Base-by-base conservation (phyloP, 1,140 invertebrate species). In the Bombus superbus region DNA sequence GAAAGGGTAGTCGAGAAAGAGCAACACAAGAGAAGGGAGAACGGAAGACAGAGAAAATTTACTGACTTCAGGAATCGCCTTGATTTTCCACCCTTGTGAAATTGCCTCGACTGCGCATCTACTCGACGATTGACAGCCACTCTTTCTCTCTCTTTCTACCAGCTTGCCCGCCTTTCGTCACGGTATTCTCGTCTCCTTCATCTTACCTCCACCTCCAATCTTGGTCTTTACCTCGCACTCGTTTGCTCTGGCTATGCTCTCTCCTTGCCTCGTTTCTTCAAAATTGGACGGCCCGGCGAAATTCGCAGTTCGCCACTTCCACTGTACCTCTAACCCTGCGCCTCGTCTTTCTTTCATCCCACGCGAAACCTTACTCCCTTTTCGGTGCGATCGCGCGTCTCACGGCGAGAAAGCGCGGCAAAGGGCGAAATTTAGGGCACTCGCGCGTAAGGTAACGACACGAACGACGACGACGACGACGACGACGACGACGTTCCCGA, bases 41-140 rank as follows among this genome's bases (percentile, higher is more conserved):
- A 13, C 40, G 64, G 15, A 69, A 35, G 53, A 47, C 35, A 53
- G 64, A 69, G 62, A 89, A 88, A 93, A 92, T 92, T 92, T 92
- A 92, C 90, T 76, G 91, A 93, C 84, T 91, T 88, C 62, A 90
- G 86, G 86, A 89, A 91, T 90, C 88, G 86, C 81, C 85, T 87
- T 92, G 93, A 93, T 93, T 93, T 91, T 90, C 89, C 90, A 86
- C 91, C 85, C 87, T 86, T 89, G 81, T 84, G 81, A 92, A 88
- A 93, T 92, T 92, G 88, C 86, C 85, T 86, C 85, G 74, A 68
- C 81, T 84, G 85, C 86, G 59, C 88, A 72, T 85, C 91, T 92
- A 84, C 81, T 77, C 84, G 81, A 85, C 90, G 81, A 92, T 91
- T 92, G 92, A 92, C 92, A 91, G 90, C 89, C 82, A 85, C 83